Evolutionary conservation across 2,888 invertebrate genomes (phyloP), one percentile per base, ranked within the genome.

Genomic region (Epistrophe eligans): DNA sequence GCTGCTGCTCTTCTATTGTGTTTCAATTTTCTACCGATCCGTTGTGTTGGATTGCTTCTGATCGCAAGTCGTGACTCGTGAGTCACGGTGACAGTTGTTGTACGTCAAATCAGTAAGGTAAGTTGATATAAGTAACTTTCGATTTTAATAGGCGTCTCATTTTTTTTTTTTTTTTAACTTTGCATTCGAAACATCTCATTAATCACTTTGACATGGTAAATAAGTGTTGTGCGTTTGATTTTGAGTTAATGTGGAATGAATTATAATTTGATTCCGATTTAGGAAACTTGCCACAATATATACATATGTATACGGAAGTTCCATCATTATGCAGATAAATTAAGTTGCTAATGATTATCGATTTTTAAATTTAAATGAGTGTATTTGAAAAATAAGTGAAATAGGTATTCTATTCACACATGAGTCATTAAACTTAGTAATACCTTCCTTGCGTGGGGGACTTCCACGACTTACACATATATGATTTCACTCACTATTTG

Each of bases 151-250:
- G 70, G 60, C 19, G 77, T 77, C 67, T 45, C 64, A 24, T 15
- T 43, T 43, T 50, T 66, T 55, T 40, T 11, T 40, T 4, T 38
- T 10, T 38, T 38, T 38, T 10, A 10, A 38, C 11, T 55, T 19
- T 40, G 67, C 43, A 45, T 60, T 48, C 8, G 45, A 66, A 74
- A 84, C 71, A 84, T 52, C 28, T 52, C n/a, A 80, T 80, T 52
- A 71, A 84, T 80, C 76, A 71, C 71, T 76, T 66, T 52, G 71
- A 80, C 84, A 77, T 76, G 72, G 38, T 71, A 72, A 62, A 70
- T 77, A 28, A 57, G 57, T 80, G 74, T 76, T 84, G 58, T n/a
- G 66, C 40, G 50, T 80, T 70, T 55, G 84, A 43, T 76, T 70
- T 77, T 76, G 43, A n/a, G 64, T 76, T 48, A 64, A 60, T 66